Evolutionary conservation across 2,113 vertebrate species (phyloP), one percentile per base, ranked within the genome.

Genomic region (Notarius lentiginosus): DNA sequence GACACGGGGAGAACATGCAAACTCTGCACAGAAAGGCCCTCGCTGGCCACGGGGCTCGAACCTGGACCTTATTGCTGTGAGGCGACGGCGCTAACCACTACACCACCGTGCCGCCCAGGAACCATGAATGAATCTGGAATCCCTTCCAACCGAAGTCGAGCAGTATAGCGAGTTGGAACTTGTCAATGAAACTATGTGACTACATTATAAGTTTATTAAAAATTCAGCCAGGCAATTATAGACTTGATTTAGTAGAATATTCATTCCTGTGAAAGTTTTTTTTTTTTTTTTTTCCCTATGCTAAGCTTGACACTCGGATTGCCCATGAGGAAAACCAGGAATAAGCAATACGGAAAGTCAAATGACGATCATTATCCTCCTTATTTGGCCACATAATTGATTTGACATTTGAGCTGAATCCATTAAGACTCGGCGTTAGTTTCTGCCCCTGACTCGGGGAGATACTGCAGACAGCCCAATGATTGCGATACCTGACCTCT

Each of bases 341-440:
- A 22, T 51, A 79, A 53, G 58, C 41, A 65, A 53, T 77, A n/a
- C 7, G 24, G n/a, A 49, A 84, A 56, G 51, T 30, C n/a, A 86
- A 75, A 83, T 61, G 60, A 5, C 20, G 47, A 76, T 76, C 17
- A 27, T 55, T 56, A 49, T 73, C 24, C 79, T 27, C 20, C 17
- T 51, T 76, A 18, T 82, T 82, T n/a, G 27, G 66, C 24, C 86
- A 55, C 68, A 76, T 82, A 75, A 83, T 87, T 83, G 79, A 82
- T 82, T 82, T 83, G 85, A 63, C 86, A 82, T 82, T 82, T 76
- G 68, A 83, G 86, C 86, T 65, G 79, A 76, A 82, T 82, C 80
- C 68, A 83, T 87, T 87, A 83, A 82, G 47, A 24, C 58, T n/a
- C n/a, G 7, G 58, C 47, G 0, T 82, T 55, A 11, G 70, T 66